These are phyloP conservation scores for Gouania willdenowi DNA, from an alignment of 2,797 vertebrate genomes.

Conservation along the genomic window DNA sequence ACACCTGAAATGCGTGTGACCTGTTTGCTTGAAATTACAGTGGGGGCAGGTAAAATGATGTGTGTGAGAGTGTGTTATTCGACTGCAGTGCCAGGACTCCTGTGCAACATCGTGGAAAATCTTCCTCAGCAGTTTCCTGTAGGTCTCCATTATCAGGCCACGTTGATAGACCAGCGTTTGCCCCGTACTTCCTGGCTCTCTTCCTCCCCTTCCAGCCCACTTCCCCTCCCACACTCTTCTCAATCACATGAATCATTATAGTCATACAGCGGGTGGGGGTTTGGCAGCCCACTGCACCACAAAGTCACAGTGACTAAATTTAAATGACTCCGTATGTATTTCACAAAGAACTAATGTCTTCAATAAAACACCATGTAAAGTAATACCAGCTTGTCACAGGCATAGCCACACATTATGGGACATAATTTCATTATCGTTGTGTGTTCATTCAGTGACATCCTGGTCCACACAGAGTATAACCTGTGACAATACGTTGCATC, in stretches of 20 bases:
- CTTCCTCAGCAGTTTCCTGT: slow-evolving; percentile 73
- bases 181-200: slow-evolving; percentile 66
- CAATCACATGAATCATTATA: slow-evolving; percentile 67
- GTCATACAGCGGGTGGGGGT: slow-evolving; percentile 45
- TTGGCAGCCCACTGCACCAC: slow-evolving; percentile 21
- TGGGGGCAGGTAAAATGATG: slow-evolving; percentile 11
- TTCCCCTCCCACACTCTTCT: slow-evolving; percentile 73
- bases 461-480: background rate
- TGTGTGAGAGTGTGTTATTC: background rate
- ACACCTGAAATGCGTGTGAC: slow-evolving; percentile 38
- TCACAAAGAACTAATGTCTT: slow-evolving; percentile 31
- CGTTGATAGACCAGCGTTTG: slow-evolving; percentile 67
- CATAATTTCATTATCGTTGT: background rate
- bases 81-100: slow-evolving; percentile 51
- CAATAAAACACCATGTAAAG: slow-evolving; percentile 5
- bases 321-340: slow-evolving; percentile 6
- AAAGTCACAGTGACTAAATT: slow-evolving; percentile 1
- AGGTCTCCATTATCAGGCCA: slow-evolving; percentile 72
- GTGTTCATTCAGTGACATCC: slow-evolving; percentile 1
- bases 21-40: slow-evolving; percentile 43
- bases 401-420: background rate
- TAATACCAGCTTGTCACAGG: background rate
- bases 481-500: slow-evolving; percentile 45
- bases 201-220: slow-evolving; percentile 69
- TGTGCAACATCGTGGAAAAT: slow-evolving; percentile 71